Evolutionary conservation across 92 coral and sea anemone species (phyloP), one percentile per base, ranked within the genome.

Genomic region (Anthopleura xanthogrammica): DNA sequence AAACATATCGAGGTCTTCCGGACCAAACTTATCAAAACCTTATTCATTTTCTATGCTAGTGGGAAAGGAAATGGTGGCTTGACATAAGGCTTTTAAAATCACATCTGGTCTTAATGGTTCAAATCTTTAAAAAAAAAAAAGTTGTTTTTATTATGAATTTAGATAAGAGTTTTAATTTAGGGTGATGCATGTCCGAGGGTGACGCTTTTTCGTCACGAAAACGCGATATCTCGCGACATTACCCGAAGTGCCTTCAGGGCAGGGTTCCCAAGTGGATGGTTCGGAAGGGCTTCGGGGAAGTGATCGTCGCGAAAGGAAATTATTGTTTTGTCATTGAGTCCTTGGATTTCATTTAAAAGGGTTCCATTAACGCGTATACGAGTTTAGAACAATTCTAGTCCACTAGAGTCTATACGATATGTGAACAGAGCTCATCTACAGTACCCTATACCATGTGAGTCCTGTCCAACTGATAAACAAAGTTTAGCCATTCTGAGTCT

Each of bases 261-360:
- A 62, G 70, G 70, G 36, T 20, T 62, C 70, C 70, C 36, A 62
- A 62, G 70, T 62, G 70, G 11, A 20, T 62, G 29, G 22, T 62
- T 62, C 70, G 70, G 70, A 62, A 62, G 36, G 70, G 70, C 70
- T 62, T 62, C 70, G 70, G 70, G 5, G 36, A 23, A 62, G 1
- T 68, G 13, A 29, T 6, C 74, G 41, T 12, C 74, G 43, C 13
- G 42, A 68, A 68, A 12, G 70, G 36, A 68, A 68, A 68, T 29
- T 23, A 68, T 68, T 65, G 40, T 65, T 65, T 23, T 65, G 14
- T 65, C 72, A n/a, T 23, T 5, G 74, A 23, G 16, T 43, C 74
- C 74, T 68, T 68, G 74, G 42, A 68, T 68, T 68, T 68, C 74
- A 20, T 68, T 68, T 68, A 36, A 68, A 29, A 68, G 74, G 74